Evolutionary conservation across 2,888 invertebrate species (phyloP).

Genomic region (Epiblema foenella): DNA sequence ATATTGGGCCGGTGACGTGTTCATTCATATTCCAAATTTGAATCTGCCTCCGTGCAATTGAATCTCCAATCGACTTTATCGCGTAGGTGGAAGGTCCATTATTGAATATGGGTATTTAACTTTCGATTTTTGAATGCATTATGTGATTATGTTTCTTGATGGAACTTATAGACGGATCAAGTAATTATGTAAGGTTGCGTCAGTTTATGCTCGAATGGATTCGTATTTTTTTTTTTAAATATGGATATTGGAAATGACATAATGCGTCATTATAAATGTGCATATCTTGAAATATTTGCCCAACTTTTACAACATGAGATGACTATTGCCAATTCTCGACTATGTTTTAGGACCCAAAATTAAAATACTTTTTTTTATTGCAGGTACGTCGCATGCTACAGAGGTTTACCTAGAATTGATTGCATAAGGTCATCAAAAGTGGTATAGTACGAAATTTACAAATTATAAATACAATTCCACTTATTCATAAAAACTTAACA

Average conservation of each 20-base stretch:
- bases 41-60: conserved; percentile 21
- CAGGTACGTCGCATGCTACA: conserved; percentile 9
- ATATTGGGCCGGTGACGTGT: conserved; percentile 42
- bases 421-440: neutral
- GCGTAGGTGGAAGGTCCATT: conserved; percentile 46
- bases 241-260: conserved; percentile 6
- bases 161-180: conserved; percentile 24
- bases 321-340: neutral
- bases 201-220: neutral
- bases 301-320: neutral
- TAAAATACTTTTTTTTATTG: neutral
- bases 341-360: neutral
- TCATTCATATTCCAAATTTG: conserved; percentile 43
- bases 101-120: conserved; percentile 35
- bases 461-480: too few species aligned
- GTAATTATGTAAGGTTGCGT: conserved; percentile 26
- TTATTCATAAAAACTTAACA: too few species aligned
- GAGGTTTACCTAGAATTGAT: neutral
- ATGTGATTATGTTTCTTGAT: conserved; percentile 3
- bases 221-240: conserved; percentile 6
- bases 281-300: neutral
- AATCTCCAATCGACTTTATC: conserved; percentile 43
- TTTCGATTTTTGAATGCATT: conserved; percentile 36
- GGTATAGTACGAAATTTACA: neutral
- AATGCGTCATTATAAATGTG: neutral